Evolutionary conservation across 2,888 invertebrate genomes (phyloP).

Genomic region (Rosalia funebris): DNA sequence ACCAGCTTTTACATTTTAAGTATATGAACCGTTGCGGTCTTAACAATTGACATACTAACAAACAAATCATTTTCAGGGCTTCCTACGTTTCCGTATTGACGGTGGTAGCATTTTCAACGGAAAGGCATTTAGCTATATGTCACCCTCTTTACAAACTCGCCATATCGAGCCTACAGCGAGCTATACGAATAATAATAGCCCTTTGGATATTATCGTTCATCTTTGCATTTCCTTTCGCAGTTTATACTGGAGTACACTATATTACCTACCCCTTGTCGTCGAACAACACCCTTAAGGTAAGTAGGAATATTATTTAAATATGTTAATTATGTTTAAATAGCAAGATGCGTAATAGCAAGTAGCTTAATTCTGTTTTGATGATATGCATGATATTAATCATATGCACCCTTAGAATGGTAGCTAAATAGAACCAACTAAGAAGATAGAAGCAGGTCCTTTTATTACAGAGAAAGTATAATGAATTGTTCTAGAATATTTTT

Average conservation of each 20-base stretch:
- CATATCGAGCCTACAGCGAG: conserved; percentile 85
- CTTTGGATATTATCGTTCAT: conserved; percentile 82
- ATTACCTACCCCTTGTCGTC: conserved; percentile 71
- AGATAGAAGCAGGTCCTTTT: no score
- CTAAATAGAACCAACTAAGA: no score
- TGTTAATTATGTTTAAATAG: no score
- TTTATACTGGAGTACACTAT: conserved; percentile 79
- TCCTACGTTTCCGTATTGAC: conserved; percentile 92
- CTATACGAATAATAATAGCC: conserved; percentile 78
- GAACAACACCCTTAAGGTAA: conserved; percentile 26
- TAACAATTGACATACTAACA: no score
- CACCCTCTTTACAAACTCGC: conserved; percentile 85
- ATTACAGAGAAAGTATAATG: no score
- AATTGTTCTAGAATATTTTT: no score
- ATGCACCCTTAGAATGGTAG: no score
- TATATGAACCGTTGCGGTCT: no score
- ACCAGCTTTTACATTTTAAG: no score
- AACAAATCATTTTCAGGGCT: conserved; percentile 72
- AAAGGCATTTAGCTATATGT: conserved; percentile 91
- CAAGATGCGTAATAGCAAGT: no score
- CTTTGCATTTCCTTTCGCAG: conserved; percentile 81
- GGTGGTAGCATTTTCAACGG: conserved; percentile 91
- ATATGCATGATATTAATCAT: no score
- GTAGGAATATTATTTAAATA: background rate
- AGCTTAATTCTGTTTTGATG: no score